These are phyloP conservation scores for Diogma glabrata DNA, from an alignment of 2,888 invertebrate species.

Conservation along the genomic window DNA sequence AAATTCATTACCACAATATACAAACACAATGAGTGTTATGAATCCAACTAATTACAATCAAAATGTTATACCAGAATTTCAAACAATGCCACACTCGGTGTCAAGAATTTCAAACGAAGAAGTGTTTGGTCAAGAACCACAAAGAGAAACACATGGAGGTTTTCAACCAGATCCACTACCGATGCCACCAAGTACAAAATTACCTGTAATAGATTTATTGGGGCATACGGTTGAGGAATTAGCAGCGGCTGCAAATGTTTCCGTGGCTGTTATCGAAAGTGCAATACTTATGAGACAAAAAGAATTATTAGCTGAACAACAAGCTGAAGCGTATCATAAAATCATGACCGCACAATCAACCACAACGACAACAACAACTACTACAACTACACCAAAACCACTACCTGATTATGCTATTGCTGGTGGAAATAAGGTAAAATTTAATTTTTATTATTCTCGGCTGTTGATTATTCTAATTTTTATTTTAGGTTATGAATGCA, in stretches of 20 bases:
- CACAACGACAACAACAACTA: conserved; percentile 38
- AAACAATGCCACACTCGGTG: conserved; percentile 44
- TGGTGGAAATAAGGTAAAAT: conserved; percentile 25
- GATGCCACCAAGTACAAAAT: conserved; percentile 22
- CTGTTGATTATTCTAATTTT: neutral
- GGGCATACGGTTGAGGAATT: conserved; percentile 41
- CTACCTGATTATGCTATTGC: conserved; percentile 11
- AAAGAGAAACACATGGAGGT: conserved; percentile 22
- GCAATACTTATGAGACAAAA: conserved; percentile 61
- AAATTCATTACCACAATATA: neutral
- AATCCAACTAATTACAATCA: neutral
- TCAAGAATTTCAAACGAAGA: conserved; percentile 42
- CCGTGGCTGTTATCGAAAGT: conserved; percentile 63
- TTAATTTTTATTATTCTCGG: neutral
- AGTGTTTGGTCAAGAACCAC: conserved; percentile 5
- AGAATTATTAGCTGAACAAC: conserved; percentile 49
- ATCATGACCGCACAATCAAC: conserved; percentile 21
- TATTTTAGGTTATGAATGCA: conserved; percentile 64
- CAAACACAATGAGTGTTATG: neutral
- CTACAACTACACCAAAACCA: conserved; percentile 25
- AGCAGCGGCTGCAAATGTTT: conserved; percentile 63
- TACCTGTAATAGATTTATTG: conserved; percentile 26
- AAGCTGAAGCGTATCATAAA: conserved; percentile 22
- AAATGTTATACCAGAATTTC: conserved; percentile 38
- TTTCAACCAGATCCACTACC: conserved; percentile 24